Conservation (phyloP, 2,797 vertebrate species). For the Poecilia wingei region DNA sequence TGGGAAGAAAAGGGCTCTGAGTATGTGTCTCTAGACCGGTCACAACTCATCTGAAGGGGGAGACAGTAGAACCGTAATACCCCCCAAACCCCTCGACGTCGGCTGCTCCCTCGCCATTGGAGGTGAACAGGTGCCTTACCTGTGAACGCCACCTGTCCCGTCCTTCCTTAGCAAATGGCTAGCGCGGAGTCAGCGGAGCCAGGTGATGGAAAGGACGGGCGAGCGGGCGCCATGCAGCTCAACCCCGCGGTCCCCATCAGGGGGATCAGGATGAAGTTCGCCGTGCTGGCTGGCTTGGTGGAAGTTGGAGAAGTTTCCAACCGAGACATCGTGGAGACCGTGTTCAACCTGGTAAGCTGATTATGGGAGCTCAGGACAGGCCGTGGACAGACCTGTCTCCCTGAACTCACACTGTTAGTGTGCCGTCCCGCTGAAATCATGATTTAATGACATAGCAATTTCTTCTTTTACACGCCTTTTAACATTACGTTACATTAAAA, state of each 20-base stretch:
- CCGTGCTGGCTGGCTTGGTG: slow-evolving; percentile 90
- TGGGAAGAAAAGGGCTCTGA: slow-evolving; percentile 59
- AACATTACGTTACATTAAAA: background rate
- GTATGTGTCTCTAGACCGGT: slow-evolving; percentile 46
- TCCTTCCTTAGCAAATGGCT: slow-evolving; percentile 83
- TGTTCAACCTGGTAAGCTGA: slow-evolving; percentile 96
- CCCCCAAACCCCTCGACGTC: slow-evolving; percentile 31
- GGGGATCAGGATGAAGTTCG: slow-evolving; percentile 97
- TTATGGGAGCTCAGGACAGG: slow-evolving; percentile 71
- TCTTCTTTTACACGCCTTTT: background rate
- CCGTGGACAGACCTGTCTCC: slow-evolving; percentile 34
- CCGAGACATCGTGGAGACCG: slow-evolving; percentile 94
- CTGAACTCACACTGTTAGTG: background rate
- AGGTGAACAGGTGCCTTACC: slow-evolving; percentile 83
- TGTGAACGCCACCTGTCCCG: slow-evolving; percentile 73
- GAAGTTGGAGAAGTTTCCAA: slow-evolving; percentile 96
- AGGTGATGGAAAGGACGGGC: slow-evolving; percentile 70
- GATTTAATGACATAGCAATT: background rate
- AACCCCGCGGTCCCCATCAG: slow-evolving; percentile 90
- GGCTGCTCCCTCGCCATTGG: slow-evolving; percentile 39
- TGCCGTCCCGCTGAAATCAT: background rate
- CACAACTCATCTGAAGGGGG: slow-evolving; percentile 51
- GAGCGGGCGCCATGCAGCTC: slow-evolving; percentile 72
- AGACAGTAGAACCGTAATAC: slow-evolving; percentile 41
- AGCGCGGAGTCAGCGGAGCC: slow-evolving; percentile 79